A percentile compares a stretch with the other conserved stretches of the same genome.
Evolutionary conservation across 2,797 vertebrate genomes (phyloP).

Genomic region (Platyrinchus mystaceus): DNA sequence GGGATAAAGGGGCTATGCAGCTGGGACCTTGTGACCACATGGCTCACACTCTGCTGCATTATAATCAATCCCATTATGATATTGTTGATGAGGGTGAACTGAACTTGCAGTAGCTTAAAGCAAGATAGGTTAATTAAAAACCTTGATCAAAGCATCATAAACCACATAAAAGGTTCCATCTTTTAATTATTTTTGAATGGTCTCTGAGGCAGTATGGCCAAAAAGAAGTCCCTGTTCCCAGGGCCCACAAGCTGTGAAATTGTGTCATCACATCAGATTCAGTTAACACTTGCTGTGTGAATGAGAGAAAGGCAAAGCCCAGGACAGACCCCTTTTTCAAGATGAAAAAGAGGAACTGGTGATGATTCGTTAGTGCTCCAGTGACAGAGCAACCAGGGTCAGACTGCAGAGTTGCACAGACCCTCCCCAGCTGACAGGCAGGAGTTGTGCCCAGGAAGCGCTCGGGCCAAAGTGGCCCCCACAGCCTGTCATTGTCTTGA

Average conservation of each 20-base stretch:
- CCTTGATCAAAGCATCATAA: slow-evolving; percentile 61
- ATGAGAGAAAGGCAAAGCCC: rapidly evolving
- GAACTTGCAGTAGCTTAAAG: slow-evolving; percentile 58
- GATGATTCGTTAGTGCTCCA: rapidly evolving
- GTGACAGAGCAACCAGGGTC: rapidly evolving
- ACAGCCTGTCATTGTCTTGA: rapidly evolving
- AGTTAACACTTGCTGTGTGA: neutral
- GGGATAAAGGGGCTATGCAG: neutral
- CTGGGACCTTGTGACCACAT: rapidly evolving
- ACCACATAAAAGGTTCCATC: slow-evolving; percentile 47
- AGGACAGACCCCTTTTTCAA: neutral
- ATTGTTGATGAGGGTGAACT: neutral
- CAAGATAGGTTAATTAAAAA: slow-evolving; percentile 72
- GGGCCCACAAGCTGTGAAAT: neutral
- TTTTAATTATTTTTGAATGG: slow-evolving; percentile 67
- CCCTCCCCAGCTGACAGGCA: neutral
- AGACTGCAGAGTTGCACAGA: rapidly evolving
- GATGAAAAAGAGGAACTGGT: neutral
- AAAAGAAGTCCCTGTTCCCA: neutral
- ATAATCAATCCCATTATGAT: neutral
- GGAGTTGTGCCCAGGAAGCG: rapidly evolving
- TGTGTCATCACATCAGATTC: neutral
- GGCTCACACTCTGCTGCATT: neutral
- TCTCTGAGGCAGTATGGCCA: slow-evolving; percentile 8
- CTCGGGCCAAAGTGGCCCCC: neutral